A percentile compares a stretch with the other conserved stretches of the same genome.
These are phyloP conservation scores for Diploscapter pachys DNA, from an alignment of 1,140 invertebrate species.

Conservation along the genomic window DNA sequence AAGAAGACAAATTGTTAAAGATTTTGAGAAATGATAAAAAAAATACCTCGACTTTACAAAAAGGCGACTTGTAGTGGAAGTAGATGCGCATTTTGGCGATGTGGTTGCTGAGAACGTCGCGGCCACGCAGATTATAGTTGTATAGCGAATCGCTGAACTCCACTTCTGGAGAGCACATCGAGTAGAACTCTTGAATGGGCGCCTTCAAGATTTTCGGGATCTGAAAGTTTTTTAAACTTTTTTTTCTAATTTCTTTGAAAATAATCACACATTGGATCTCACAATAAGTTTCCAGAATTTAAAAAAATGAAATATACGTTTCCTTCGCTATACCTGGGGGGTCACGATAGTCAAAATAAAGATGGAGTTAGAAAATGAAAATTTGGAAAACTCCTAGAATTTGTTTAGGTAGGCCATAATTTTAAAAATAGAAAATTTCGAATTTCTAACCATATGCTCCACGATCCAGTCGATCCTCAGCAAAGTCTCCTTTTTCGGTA, in stretches of 20 bases:
- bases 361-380: too few species aligned
- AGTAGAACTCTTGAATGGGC: constrained; percentile 30
- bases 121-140: constrained; percentile 30
- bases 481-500: constrained; percentile 26
- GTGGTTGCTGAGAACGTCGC: constrained; percentile 16
- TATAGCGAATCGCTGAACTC: constrained; percentile 31
- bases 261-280: too few species aligned
- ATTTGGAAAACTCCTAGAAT: neutral
- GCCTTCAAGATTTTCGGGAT: constrained; percentile 30
- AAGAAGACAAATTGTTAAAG: too few species aligned
- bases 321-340: too few species aligned
- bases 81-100: constrained; percentile 39
- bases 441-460: constrained; percentile 23
- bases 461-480: constrained; percentile 34
- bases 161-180: constrained; percentile 22
- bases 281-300: too few species aligned
- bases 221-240: constrained; percentile 21
- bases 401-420: constrained; percentile 7
- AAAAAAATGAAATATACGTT: too few species aligned
- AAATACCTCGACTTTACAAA: constrained; percentile 35
- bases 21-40: too few species aligned
- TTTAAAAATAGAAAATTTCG: constrained; percentile 14
- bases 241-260: too few species aligned
- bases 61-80: constrained; percentile 36
- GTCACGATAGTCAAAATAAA: too few species aligned